These are phyloP conservation scores for Noctua fimbriata DNA, from an alignment of 2,888 invertebrate genomes.

Conservation along the genomic window DNA sequence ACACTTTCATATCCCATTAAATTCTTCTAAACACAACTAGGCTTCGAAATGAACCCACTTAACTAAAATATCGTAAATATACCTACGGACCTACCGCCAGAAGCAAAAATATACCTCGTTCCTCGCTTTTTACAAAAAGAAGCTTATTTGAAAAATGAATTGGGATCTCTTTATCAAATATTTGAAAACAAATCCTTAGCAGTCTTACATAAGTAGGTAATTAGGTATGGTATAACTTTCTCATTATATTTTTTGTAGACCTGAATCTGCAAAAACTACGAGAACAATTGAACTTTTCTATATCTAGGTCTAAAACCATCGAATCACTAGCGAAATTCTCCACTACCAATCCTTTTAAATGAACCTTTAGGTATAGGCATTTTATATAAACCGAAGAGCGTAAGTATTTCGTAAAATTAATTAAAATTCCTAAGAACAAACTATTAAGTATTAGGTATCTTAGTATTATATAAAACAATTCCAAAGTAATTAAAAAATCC, in stretches of 20 bases:
- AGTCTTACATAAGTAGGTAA: neutral
- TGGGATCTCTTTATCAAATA: conserved; percentile 8
- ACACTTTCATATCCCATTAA: conserved; percentile 26
- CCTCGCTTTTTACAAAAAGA: conserved; percentile 20
- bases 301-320: neutral
- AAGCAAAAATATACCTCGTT: conserved; percentile 5
- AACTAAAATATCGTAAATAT: conserved; percentile 22
- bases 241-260: neutral
- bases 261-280: neutral
- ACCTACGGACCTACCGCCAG: neutral
- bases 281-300: neutral
- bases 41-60: conserved; percentile 16
- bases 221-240: neutral
- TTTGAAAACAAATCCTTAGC: neutral
- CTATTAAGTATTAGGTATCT: neutral
- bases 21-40: conserved; percentile 12
- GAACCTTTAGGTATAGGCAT: neutral
- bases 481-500: conserved; percentile 9
- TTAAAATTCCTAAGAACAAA: neutral
- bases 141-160: conserved; percentile 27
- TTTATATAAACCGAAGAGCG: neutral
- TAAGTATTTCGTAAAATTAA: neutral
- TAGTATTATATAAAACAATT: conserved; percentile 8
- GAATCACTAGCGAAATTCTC: neutral
- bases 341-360: neutral